A percentile compares a stretch with the other conserved stretches of the same genome.
Conservation (phyloP, 2,888 invertebrate genomes). For the Hydriomena furcata region DNA sequence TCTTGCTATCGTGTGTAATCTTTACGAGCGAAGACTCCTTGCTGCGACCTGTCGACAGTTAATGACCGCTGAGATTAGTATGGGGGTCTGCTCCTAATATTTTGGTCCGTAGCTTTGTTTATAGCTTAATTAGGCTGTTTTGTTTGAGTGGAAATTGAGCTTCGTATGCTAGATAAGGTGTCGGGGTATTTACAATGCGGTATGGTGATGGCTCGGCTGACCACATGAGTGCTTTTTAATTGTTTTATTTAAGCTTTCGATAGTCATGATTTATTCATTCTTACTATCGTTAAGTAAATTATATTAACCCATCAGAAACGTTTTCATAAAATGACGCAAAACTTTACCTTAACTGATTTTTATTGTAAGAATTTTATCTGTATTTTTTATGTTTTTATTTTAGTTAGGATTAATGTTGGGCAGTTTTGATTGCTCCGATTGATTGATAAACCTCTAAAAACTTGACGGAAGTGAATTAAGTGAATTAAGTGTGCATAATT, state of each 20-base stretch:
- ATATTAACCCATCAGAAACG: too few species aligned
- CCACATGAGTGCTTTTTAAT: background rate
- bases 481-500: too few species aligned
- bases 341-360: too few species aligned
- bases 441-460: too few species aligned
- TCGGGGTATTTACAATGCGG: conserved; percentile 79
- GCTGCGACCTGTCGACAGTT: conserved; percentile 79
- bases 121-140: conserved; percentile 83
- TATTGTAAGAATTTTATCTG: too few species aligned
- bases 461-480: too few species aligned
- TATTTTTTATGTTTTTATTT: too few species aligned
- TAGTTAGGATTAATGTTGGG: too few species aligned
- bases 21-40: conserved; percentile 78
- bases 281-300: background rate
- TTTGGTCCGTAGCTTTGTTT: conserved; percentile 78
- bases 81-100: conserved; percentile 61
- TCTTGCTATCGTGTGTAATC: conserved; percentile 80
- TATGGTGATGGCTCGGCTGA: conserved; percentile 50
- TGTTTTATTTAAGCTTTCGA: conserved; percentile 45
- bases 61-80: conserved; percentile 78
- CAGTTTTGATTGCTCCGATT: too few species aligned
- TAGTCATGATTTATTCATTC: conserved; percentile 29
- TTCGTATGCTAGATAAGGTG: conserved; percentile 76
- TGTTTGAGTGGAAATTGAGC: conserved; percentile 73
- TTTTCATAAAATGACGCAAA: too few species aligned